Evolutionary conservation across 2,797 vertebrate genomes (phyloP), one percentile per base, ranked within the genome.

Genomic region (Bufotes viridis): DNA sequence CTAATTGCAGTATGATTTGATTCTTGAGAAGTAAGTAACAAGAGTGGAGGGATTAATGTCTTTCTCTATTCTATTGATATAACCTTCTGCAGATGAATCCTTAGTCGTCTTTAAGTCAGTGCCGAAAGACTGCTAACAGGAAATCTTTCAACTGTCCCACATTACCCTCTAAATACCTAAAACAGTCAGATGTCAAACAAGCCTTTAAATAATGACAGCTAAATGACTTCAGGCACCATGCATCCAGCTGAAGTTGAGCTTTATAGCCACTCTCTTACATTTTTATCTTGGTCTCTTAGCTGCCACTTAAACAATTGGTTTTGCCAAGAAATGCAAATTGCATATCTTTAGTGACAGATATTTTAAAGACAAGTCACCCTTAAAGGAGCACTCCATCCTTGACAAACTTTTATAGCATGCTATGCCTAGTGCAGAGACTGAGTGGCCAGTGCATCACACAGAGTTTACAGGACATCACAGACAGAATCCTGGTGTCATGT

Each of bases 91-190:
- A 65, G 79, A 74, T 78, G 80, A 70, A 34, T 83, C 61, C 29
- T 18, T 55, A 34, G 63, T 83, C 61, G 20, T 87, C 67, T 83
- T 57, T 70, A 49, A 78, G 55, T 60, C 74, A 58, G 58, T 61
- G 81, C n/a, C 20, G 78, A 89, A 82, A 89, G 60, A 63, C 82
- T 89, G 17, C 79, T 67, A 76, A 82, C 29, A 87, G 34, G 65
- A 83, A 87, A 89, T 83, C 88, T 89, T 89, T 87, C 84, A 89
- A 74, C 88, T 89, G 51, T 53, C 88, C 88, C 85, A 72, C 88
- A 89, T 87, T 87, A 87, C 80, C 69, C 74, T 87, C 80, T 89
- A 87, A 89, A 89, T 89, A 89, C 80, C 84, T 89, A 61, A 89
- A 89, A 82, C 74, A 83, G 85, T 87, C 80, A 89, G 51, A 78